Evolutionary conservation across 2,113 vertebrate species (phyloP), one percentile per base, ranked within the genome.

Genomic region (Dinomys branickii): DNA sequence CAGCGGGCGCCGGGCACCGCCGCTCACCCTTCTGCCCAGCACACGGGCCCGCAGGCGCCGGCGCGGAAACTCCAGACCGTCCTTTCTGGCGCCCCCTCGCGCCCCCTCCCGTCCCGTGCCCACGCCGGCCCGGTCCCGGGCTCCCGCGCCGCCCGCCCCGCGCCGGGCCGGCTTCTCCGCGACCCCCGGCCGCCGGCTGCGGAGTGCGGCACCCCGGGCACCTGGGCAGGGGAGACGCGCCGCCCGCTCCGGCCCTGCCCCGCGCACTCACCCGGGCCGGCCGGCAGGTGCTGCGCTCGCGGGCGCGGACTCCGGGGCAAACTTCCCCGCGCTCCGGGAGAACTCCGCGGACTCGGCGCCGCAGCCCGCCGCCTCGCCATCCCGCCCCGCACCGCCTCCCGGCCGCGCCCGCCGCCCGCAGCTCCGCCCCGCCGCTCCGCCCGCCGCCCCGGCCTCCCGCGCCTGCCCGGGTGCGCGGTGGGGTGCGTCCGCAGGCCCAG

Each of bases 341-440:
- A 84, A 84, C 54, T 91, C 92, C 47, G 75, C 0, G 69, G 22
- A 78, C n/a, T 24, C 28, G 44, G n/a, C 14, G 52, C 59, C 24
- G 28, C 50, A 4, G 56, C 75, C 67, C 6, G 0, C 9, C 47
- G 75, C 92, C 91, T 81, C 93, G 80, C 73, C n/a, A n/a, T n/a
- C 4, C 73, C 4, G 56, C 13, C 58, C 65, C 17, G 17, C 65
- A 26, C 56, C 7, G 88, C 84, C 47, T n/a, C n/a, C n/a, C n/a
- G n/a, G n/a, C 88, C 4, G 61, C 58, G 10, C 67, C 41, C 41
- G 3, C 75, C 30, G 3, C 11, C 85, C 69, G 82, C 93, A 22
- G 81, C 59, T 80, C 85, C 41, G 54, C 71, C 88, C 61, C 77
- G 56, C 93, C 30, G 96, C 96, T 56, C 97, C 98, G 97, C 97